These are phyloP conservation scores for Encarsia formosa DNA, from an alignment of 2,888 invertebrate genomes.

Conservation along the genomic window DNA sequence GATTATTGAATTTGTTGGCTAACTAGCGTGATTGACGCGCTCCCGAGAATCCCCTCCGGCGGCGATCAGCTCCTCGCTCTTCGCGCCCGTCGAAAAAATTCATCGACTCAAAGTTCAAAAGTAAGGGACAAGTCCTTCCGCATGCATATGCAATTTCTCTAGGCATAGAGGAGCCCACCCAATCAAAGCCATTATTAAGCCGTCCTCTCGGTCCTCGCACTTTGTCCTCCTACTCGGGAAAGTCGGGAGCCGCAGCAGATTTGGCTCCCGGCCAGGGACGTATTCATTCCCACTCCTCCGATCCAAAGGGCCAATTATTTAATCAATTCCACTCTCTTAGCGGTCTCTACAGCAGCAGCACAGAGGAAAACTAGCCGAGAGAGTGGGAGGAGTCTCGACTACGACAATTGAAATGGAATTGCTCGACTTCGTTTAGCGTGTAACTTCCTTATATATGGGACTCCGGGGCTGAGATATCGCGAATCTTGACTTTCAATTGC, in stretches of 20 bases:
- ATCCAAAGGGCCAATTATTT: constrained; percentile 52
- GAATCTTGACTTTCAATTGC: too few relatives aligned
- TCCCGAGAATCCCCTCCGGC: too few relatives aligned
- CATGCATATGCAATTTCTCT: constrained; percentile 17
- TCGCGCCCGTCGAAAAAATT: too few relatives aligned
- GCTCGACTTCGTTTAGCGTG: constrained; percentile 11
- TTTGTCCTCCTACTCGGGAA: background rate
- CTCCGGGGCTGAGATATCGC: background rate
- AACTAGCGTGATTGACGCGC: too few relatives aligned
- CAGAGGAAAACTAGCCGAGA: constrained; percentile 40
- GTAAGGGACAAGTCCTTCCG: too few relatives aligned
- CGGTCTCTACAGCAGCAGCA: constrained; percentile 5
- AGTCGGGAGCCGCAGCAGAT: background rate
- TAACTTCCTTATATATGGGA: constrained; percentile 17
- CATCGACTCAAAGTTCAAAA: too few relatives aligned
- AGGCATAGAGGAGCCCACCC: constrained; percentile 24
- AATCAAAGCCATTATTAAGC: constrained; percentile 48
- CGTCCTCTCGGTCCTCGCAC: constrained; percentile 39
- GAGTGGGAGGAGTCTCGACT: constrained; percentile 15
- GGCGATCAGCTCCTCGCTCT: too few relatives aligned
- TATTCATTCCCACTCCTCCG: constrained; percentile 50
- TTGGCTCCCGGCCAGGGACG: constrained; percentile 36
- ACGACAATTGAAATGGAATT: constrained; percentile 45
- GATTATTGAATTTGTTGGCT: too few relatives aligned
- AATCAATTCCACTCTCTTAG: constrained; percentile 50